Evolutionary conservation across 1,140 invertebrate genomes (phyloP).

Genomic region (Halesus radiatus): DNA sequence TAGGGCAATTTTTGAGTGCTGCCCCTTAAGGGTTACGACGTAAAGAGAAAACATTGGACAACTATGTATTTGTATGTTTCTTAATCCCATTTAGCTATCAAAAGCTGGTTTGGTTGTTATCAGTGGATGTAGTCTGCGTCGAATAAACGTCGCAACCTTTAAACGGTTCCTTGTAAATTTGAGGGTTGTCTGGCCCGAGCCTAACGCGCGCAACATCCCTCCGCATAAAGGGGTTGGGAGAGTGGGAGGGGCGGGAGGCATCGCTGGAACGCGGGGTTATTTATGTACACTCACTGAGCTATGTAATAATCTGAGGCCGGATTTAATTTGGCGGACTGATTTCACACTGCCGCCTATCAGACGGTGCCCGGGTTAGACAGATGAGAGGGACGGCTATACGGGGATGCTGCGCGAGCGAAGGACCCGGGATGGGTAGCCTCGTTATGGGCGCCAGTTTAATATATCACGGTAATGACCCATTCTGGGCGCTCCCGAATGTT

Average conservation of each 20-base stretch:
- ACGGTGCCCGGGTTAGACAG: slow-evolving; percentile 9
- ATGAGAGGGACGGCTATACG: slow-evolving; percentile 55
- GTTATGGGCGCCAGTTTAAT: slow-evolving; percentile 51
- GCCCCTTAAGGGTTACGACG: too few species aligned
- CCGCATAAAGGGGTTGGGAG: neutral
- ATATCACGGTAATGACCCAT: slow-evolving; percentile 58
- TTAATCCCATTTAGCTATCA: too few species aligned
- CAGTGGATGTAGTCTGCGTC: too few species aligned
- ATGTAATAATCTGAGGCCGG: slow-evolving; percentile 78
- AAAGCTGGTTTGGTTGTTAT: too few species aligned
- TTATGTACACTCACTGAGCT: slow-evolving; percentile 77
- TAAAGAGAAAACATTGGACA: too few species aligned
- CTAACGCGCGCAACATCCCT: neutral
- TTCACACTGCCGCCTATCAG: slow-evolving; percentile 63
- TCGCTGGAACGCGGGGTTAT: slow-evolving; percentile 67
- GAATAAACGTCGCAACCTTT: neutral
- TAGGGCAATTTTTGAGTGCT: too few species aligned
- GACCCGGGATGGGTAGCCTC: slow-evolving; percentile 18
- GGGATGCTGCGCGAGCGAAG: neutral
- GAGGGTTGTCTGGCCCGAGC: neutral
- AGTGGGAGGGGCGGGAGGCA: slow-evolving; percentile 3
- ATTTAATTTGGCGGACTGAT: slow-evolving; percentile 78
- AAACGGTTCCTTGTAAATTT: neutral
- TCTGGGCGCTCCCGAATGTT: slow-evolving; percentile 44
- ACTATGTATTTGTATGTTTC: too few species aligned